Evolutionary conservation across 2,888 invertebrate genomes (phyloP), one percentile per base, ranked within the genome.

Genomic region (Calameuta idolon): DNA sequence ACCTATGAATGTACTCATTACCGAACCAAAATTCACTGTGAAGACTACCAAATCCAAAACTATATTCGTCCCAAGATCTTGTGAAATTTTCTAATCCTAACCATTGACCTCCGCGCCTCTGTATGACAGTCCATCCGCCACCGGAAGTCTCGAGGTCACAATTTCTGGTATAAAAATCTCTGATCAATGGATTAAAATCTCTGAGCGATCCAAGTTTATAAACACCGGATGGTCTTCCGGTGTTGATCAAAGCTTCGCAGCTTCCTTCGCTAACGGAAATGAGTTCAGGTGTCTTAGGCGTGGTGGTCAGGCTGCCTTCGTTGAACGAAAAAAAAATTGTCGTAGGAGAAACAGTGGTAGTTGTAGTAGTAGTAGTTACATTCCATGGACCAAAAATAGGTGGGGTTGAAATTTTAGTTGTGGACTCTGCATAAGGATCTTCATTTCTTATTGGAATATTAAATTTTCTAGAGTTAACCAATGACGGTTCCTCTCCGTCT

Each of bases 1-100:
- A 87, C 87, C 84, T 85, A 83, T 93, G 92, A 74, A 94, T 92
- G 79, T 92, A 93, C 77, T 94, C 93, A 85, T 94, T 94, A 9
- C 94, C 94, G 81, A 93, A 92, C 94, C 94, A 94, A 85, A 94
- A 94, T 82, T 94, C 94, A 37, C 89, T 88, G 5, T 83, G 73
- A 30, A 94, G 83, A 82, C 92, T 89, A 0, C 94, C 94, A 84
- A 94, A 94, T 3, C 94, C 94, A 35, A 91, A 84, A 77, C 93
- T 93, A 86, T 94, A 94, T 15, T 93, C 92, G 11, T 90, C 83
- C 94, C 94, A 94, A 34, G 92, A 90, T 75, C 92, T 91, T 81
- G 93, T 93, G 83, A 94, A 94, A 84, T 93, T 93, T 76, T 93
- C 92, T 69, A 90, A 90, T 1, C 86, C 85, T 0, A 87, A 85